phyloP scores from a whole-genome alignment of 2,888 invertebrate genomes.

The Caenorhabditis virilis region DNA sequence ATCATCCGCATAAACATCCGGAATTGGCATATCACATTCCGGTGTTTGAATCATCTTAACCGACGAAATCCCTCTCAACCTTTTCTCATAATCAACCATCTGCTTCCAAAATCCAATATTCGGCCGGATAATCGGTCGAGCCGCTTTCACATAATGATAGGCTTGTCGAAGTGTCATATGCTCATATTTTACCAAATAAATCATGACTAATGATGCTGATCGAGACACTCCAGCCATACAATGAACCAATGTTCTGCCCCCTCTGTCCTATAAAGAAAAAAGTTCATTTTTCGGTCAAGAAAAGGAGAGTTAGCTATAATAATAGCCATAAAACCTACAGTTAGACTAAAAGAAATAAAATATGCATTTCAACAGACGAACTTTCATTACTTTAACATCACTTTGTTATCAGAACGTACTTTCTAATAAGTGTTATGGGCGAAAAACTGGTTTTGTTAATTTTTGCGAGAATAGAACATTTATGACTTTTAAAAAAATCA shows the following conservation, averaged over 20 bases:
- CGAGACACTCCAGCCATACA: slow-evolving; percentile 89
- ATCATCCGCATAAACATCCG: slow-evolving; percentile 64
- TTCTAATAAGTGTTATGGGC: too few species aligned
- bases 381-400: too few species aligned
- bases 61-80: slow-evolving; percentile 49
- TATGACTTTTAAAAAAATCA: too few species aligned
- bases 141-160: slow-evolving; percentile 70
- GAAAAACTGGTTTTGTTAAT: too few species aligned
- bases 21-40: slow-evolving; percentile 64
- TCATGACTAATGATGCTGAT: slow-evolving; percentile 83
- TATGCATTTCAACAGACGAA: too few species aligned
- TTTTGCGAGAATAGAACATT: too few species aligned
- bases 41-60: slow-evolving; percentile 61
- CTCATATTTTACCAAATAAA: slow-evolving; percentile 85
- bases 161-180: slow-evolving; percentile 76
- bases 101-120: slow-evolving; percentile 90
- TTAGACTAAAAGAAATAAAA: too few species aligned
- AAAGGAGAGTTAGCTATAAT: too few species aligned
- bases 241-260: slow-evolving; percentile 81
- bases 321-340: too few species aligned
- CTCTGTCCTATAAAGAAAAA: slow-evolving; percentile 56
- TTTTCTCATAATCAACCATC: slow-evolving; percentile 80
- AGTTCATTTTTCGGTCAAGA: neutral
- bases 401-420: too few species aligned
- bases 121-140: slow-evolving; percentile 82